Evolutionary conservation across 2,113 vertebrate species (phyloP), one percentile per base, ranked within the genome.

Genomic region (Pterophyllum scalare): DNA sequence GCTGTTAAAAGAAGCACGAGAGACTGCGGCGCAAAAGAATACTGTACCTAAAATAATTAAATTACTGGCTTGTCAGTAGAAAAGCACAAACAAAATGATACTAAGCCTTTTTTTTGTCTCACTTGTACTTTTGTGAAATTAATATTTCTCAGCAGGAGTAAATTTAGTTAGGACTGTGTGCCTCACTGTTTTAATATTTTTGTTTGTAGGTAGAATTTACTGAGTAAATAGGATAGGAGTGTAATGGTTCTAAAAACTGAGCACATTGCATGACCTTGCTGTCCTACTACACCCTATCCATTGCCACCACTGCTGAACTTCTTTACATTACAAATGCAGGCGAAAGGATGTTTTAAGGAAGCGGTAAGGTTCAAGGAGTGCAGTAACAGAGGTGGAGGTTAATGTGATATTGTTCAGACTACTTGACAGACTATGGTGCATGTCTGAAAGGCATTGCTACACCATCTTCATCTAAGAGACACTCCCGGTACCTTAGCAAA

Each of bases 1-100:
- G 58, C 31, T 70, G 43, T 83, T 83, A 85, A 88, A 75, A 19
- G 33, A 87, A 2, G 65, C 60, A 82, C 22, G 82, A 76, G 79
- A 82, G 24, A 81, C 72, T 38, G 35, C 35, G 35, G 40, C 40
- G 28, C 64, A 67, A 86, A 10, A 52, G 78, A 22, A 80, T 17
- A 33, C 56, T 83, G 61, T 15, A 22, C 15, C 54, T 59, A 82
- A 24, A 74, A 72, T 57, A 26, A 78, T 24, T 40, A 8, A 57
- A 58, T 72, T 13, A 24, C 52, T 49, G 54, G 59, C 65, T 49
- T 31, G 78, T 61, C 17, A 80, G 74, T 59, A 80, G 58, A 57
- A 84, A 83, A 86, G 57, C 75, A 81, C 49, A 67, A 76, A 82
- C 43, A 67, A 72, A 43, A 59, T 52, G 31, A 64, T 40, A 83